Base-by-base conservation (phyloP, 1,140 invertebrate species). In the Tetragnatha versicolor region DNA sequence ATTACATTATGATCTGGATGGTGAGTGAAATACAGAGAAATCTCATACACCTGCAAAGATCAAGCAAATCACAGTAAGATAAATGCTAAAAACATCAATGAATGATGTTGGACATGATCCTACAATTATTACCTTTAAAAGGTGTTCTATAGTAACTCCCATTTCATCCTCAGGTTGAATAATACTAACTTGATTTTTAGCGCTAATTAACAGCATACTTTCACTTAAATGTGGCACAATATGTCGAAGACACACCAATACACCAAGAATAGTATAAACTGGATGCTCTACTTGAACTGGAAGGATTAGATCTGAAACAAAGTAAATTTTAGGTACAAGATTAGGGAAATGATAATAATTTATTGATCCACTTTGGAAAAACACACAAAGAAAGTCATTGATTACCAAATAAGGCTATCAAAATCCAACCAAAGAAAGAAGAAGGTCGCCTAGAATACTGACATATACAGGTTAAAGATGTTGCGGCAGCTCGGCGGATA, bases 1-100 rank as follows among this genome's bases (percentile, higher is more conserved):
- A 94, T 89, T n/a, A 94, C 89, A 86, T 95, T 95, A 84, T 95
- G 93, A 85, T 95, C 92, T 2, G 85, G 85, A 83, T 91, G 90
- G 66, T 90, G 88, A 33, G 90, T 88, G 84, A 91, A 93, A 83
- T 91, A 87, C 22, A 96, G 83, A 83, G 92, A 91, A n/a, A 94
- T 85, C 84, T 95, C 92, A 85, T 94, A 95, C 20, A 96, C 88
- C 90, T 94, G 86, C 3, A 69, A 78, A 45, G 20, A 39, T 22
- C 20, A 35, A 29, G n/a, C 49, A 35, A 20, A 45, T 60, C 12
- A 35, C 22, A 39, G 7, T 51, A 20, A 77, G 4, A 55, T 35
- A 65, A 17, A 12, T 25, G 25, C 27, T 33, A 75, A 31, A 51
- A 17, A 69, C 2, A 5, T 51, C 14, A 14, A n/a, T 66, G 25